Evolutionary conservation across 1,140 invertebrate genomes (phyloP).

Genomic region (Drosophila navojoa): DNA sequence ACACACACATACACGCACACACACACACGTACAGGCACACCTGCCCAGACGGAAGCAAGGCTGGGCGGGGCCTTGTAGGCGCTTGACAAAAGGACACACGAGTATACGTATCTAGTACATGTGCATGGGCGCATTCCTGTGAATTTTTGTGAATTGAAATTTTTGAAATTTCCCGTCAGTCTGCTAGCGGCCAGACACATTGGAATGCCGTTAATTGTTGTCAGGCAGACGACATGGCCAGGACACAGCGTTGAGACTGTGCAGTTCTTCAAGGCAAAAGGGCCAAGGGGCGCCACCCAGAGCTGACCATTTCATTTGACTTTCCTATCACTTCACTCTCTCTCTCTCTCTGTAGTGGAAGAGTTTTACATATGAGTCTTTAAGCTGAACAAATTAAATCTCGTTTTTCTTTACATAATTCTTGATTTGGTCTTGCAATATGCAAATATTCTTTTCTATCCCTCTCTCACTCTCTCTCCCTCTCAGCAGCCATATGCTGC

Average conservation of each 20-base stretch:
- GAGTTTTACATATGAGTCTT: too few relatives aligned
- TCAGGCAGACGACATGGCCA: conserved; percentile 38
- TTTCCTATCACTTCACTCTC: background rate
- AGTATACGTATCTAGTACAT: conserved; percentile 31
- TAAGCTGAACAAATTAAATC: too few relatives aligned
- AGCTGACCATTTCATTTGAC: conserved; percentile 8
- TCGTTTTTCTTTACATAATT: too few relatives aligned
- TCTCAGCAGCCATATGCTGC: too few relatives aligned
- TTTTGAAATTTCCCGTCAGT: conserved; percentile 81
- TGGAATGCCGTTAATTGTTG: conserved; percentile 77
- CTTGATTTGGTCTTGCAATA: background rate
- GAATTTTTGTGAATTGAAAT: conserved; percentile 80
- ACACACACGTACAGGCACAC: background rate
- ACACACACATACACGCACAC: background rate
- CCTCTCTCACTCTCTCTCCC: background rate
- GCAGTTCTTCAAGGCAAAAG: background rate
- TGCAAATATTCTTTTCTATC: background rate
- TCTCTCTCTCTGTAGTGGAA: background rate
- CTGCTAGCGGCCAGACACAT: conserved; percentile 66
- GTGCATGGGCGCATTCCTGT: conserved; percentile 65
- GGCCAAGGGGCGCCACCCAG: background rate
- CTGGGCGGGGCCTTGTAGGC: background rate
- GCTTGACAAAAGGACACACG: conserved; percentile 17
- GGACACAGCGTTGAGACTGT: background rate
- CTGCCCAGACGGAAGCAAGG: background rate